phyloP scores from a whole-genome alignment of 2,888 invertebrate genomes.

The Polydrusus pterygomalis region DNA sequence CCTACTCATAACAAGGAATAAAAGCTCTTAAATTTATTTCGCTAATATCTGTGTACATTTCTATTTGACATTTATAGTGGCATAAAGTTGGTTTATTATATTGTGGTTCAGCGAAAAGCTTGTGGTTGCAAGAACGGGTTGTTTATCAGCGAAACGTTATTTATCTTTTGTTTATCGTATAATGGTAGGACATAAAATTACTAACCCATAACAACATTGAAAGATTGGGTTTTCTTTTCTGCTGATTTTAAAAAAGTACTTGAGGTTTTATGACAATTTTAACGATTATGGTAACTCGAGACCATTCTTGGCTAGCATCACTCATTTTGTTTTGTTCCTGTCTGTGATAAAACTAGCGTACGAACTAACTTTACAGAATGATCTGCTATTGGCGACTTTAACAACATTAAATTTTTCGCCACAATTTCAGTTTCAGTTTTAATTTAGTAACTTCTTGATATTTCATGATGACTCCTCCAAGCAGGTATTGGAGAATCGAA shows the following conservation, averaged over 20 bases:
- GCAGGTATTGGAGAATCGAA: no score
- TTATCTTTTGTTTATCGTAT: slow-evolving; percentile 53
- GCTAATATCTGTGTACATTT: slow-evolving; percentile 48
- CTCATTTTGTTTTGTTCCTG: no score
- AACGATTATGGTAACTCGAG: slow-evolving; percentile 30
- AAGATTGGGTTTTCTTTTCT: slow-evolving; percentile 45
- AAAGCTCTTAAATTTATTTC: slow-evolving; percentile 47
- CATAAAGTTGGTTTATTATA: slow-evolving; percentile 55
- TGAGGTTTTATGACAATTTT: slow-evolving; percentile 30
- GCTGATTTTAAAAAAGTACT: slow-evolving; percentile 34
- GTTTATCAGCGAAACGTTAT: slow-evolving; percentile 49
- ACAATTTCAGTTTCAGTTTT: no score
- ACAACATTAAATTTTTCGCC: no score
- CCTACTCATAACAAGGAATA: slow-evolving; percentile 6
- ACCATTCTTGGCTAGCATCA: neutral
- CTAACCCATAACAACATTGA: slow-evolving; percentile 46
- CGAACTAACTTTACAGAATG: no score
- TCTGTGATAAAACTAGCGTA: no score
- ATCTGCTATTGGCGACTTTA: no score
- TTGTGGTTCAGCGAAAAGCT: slow-evolving; percentile 49
- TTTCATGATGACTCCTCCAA: no score
- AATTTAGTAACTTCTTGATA: no score
- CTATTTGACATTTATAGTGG: slow-evolving; percentile 52
- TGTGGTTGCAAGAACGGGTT: slow-evolving; percentile 40
- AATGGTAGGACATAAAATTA: slow-evolving; percentile 43